Percentiles rank a stretch among this genome's conserved stretches.
phyloP scores from a whole-genome alignment of 1,140 invertebrate genomes.

The Atta colombica region DNA sequence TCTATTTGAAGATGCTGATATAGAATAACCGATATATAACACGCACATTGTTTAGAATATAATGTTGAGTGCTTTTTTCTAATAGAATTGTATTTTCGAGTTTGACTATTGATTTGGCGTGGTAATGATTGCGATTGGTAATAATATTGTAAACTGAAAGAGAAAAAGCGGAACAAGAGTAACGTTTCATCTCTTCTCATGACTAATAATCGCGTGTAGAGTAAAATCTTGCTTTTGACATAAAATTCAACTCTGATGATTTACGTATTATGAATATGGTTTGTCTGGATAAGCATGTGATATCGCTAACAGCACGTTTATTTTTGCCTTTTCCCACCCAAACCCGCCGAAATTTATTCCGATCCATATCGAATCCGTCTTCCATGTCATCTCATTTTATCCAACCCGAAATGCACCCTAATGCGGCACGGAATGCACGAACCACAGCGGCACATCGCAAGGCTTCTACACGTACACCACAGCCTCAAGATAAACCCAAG shows the following conservation, averaged over 20 bases:
- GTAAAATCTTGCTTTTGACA: slow-evolving; percentile 60
- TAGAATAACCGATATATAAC: slow-evolving; percentile 8
- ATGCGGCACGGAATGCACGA: slow-evolving; percentile 85
- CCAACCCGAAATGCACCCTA: slow-evolving; percentile 72
- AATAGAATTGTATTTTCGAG: slow-evolving; percentile 7
- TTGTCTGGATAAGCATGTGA: slow-evolving; percentile 81
- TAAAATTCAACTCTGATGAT: slow-evolving; percentile 62
- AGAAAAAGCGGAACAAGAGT: slow-evolving; percentile 13
- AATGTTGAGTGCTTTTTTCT: slow-evolving; percentile 43
- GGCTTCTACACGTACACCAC: slow-evolving; percentile 84
- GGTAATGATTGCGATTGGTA: slow-evolving; percentile 24
- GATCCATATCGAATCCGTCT: slow-evolving; percentile 34
- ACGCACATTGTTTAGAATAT: slow-evolving; percentile 30
- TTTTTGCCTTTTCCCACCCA: slow-evolving; percentile 77
- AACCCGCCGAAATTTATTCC: slow-evolving; percentile 19
- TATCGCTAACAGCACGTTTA: slow-evolving; percentile 84
- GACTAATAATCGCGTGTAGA: slow-evolving; percentile 62
- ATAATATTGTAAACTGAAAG: slow-evolving; percentile 26
- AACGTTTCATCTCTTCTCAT: slow-evolving; percentile 6
- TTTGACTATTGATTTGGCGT: slow-evolving; percentile 9
- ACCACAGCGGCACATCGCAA: slow-evolving; percentile 84
- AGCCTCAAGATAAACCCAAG: slow-evolving; percentile 84
- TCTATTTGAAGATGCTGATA: slow-evolving; percentile 4
- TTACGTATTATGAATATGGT: slow-evolving; percentile 70
- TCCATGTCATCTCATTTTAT: slow-evolving; percentile 38